phyloP scores from a whole-genome alignment of 1,140 invertebrate genomes.

The Pachypeltis micranthus region DNA sequence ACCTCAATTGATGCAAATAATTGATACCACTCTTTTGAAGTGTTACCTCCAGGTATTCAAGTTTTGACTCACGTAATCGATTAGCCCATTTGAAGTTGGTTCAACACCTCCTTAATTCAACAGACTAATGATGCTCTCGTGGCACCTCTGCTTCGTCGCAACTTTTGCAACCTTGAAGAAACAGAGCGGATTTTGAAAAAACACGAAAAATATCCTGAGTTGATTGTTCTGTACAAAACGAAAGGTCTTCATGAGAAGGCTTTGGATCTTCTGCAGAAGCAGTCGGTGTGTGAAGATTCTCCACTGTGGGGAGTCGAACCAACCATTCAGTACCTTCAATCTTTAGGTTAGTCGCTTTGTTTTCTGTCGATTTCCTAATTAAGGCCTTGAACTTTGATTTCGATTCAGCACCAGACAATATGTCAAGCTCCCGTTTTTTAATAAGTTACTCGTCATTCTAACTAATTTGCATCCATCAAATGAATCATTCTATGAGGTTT shows the following conservation, averaged over 20 bases:
- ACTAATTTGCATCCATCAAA: too few relatives aligned
- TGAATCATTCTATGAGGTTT: too few relatives aligned
- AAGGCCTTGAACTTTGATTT: too few relatives aligned
- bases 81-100: neutral
- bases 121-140: conserved; percentile 90
- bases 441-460: too few relatives aligned
- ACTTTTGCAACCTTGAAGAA: conserved; percentile 89
- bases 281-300: conserved; percentile 63
- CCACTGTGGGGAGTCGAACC: conserved; percentile 64
- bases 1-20: conserved; percentile 73
- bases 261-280: conserved; percentile 71
- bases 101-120: neutral
- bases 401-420: too few relatives aligned
- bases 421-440: too few relatives aligned
- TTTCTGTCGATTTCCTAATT: too few relatives aligned
- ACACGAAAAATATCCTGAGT: conserved; percentile 79
- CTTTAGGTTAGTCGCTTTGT: conserved; percentile 64
- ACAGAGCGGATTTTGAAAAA: conserved; percentile 78
- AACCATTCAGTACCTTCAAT: conserved; percentile 85
- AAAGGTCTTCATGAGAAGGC: conserved; percentile 79
- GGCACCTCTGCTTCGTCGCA: conserved; percentile 78
- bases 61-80: neutral
- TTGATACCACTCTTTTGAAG: conserved; percentile 91
- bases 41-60: conserved; percentile 79
- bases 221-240: conserved; percentile 91